Evolutionary conservation across 2,888 invertebrate species (phyloP).

Genomic region (Holacanthella duospinosa): DNA sequence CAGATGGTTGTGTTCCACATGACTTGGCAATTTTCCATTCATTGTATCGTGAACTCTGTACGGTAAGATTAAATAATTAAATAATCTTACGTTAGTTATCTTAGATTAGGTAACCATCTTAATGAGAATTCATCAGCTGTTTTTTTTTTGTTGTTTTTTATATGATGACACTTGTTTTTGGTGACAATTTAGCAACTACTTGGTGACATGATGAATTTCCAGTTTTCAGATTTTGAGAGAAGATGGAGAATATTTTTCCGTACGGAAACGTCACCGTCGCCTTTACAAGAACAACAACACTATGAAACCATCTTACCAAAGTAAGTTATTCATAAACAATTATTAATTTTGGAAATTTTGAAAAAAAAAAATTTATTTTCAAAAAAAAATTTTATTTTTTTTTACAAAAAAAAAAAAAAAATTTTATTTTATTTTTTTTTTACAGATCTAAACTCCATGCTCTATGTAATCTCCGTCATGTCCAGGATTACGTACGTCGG

Average conservation of each 20-base stretch:
- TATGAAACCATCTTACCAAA: constrained; percentile 67
- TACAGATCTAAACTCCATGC: constrained; percentile 54
- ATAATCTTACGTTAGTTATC: no score
- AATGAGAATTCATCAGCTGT: no score
- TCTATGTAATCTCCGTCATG: constrained; percentile 58
- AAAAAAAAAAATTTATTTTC: no score
- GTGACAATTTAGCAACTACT: constrained; percentile 57
- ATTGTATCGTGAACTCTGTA: constrained; percentile 77
- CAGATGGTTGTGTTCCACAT: constrained; percentile 63
- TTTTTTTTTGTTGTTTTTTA: background rate
- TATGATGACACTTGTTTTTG: background rate
- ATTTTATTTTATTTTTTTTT: background rate
- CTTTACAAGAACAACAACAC: constrained; percentile 55
- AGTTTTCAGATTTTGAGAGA: constrained; percentile 80
- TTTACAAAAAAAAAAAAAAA: background rate
- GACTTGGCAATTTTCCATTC: constrained; percentile 70
- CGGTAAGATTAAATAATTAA: background rate
- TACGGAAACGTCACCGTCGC: constrained; percentile 11
- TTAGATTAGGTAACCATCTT: no score
- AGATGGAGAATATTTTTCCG: constrained; percentile 91
- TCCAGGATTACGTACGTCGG: constrained; percentile 65
- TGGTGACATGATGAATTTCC: constrained; percentile 78
- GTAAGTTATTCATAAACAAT: constrained; percentile 42
- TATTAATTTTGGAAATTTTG: no score
- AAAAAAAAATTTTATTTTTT: no score